Base-by-base conservation (phyloP, 1,140 invertebrate species). In the Paralvinella palmiformis region DNA sequence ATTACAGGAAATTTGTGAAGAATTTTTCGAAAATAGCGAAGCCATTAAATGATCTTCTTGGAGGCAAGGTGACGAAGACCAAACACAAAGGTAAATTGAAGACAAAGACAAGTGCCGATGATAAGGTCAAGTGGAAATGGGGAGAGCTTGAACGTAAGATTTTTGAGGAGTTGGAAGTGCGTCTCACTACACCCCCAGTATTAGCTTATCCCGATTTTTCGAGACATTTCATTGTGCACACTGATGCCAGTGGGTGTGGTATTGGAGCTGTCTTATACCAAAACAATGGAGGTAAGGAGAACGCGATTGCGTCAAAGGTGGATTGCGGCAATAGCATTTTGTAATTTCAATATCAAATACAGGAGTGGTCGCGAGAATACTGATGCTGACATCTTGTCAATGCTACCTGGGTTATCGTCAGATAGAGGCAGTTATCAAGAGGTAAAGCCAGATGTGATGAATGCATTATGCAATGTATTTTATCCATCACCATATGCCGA, bases 311-410 rank as follows among this genome's bases (percentile, higher is more conserved):
- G 63, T n/a, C 68, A 70, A 33, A 15, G 67, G 32, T 68, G 64
- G 67, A 50, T 67, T 33, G 33, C 64, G 36, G 32, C 52, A 7
- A 45, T 69, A n/a, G 32, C 59, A 3, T 20, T 20, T 6, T 70
- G 53, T 36, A 24, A 61, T 27, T 68, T 66, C 58, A 37, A 45
- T 22, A 61, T 68, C 48, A 33, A 22, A 20, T 68, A 68, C 37
- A 58, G 44, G 15, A 32, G 61, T 22, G 69, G 60, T 13, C 20
- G 32, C 22, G 35, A 24, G 2, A 68, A 69, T 44, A 33, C 45
- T 31, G 64, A 66, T 67, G 67, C 62, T 32, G 69, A 70, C 60
- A 53, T 45, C 4, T 20, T 70, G 5, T 63, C 50, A 22, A 45
- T 57, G 13, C 52, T 59, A 20, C 64, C 60, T n/a, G n/a, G n/a